phyloP scores from a whole-genome alignment of 2,113 vertebrate genomes.

The Cromileptes altivelis region DNA sequence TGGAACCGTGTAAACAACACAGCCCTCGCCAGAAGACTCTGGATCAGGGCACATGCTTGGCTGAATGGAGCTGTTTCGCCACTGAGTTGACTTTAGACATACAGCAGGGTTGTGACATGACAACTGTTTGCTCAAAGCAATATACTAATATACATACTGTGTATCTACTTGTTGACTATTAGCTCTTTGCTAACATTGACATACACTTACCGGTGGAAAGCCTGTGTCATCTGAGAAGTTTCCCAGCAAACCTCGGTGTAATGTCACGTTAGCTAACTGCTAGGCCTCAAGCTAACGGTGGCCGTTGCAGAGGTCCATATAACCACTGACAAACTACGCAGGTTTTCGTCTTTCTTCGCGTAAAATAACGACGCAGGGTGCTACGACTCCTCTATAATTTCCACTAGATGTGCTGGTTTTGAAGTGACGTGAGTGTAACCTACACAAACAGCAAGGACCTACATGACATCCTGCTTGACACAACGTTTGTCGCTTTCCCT shows the following conservation, averaged over 20 bases:
- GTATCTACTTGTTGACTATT: not conserved
- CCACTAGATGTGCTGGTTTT: rapidly evolving
- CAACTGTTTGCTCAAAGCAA: not conserved
- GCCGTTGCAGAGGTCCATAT: not conserved
- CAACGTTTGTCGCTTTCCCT: not conserved
- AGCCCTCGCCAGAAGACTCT: not conserved
- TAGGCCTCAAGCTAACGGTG: slow-evolving; percentile 20
- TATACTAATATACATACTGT: not conserved
- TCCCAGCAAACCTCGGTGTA: slow-evolving; percentile 4
- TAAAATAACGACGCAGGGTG: not conserved
- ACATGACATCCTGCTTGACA: not conserved
- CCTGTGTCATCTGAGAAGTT: slow-evolving; percentile 28
- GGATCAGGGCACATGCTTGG: not conserved
- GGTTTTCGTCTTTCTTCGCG: not conserved
- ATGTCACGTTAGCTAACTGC: slow-evolving; percentile 38
- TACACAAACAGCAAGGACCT: not conserved
- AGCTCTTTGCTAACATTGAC: not conserved
- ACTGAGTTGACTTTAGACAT: not conserved
- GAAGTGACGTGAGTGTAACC: not conserved
- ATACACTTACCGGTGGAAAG: slow-evolving; percentile 39
- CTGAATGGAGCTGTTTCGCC: not conserved
- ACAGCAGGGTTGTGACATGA: not conserved
- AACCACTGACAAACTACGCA: not conserved
- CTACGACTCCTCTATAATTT: too few species aligned
- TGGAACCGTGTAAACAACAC: not conserved